Base-by-base conservation (phyloP, 1,140 invertebrate species). In the Megalopta genalis region DNA sequence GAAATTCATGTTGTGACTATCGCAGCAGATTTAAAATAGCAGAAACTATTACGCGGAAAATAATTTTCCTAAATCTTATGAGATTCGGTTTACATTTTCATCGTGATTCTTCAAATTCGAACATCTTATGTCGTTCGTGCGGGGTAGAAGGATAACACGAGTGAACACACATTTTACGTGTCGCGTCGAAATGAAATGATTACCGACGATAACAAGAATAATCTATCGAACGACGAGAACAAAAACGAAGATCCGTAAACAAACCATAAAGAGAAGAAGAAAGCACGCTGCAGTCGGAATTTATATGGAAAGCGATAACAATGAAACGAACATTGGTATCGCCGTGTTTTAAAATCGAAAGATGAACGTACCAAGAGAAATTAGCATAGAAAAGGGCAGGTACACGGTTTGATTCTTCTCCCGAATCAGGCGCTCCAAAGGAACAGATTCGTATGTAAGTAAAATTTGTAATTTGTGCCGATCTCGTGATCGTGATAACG, bases 401-500 rank as follows among this genome's bases (percentile, higher is more conserved):
- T 77, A 60, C 21, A 21, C n/a, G 27, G 37, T 72, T 64, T 46
- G 60, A 72, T 78, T 32, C 54, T 57, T 39, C 21, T 39, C 14
- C 8, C 16, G 6, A 66, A 66, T 79, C 77, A 79, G 63, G 70
- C 74, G 71, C 39, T 67, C 39, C 12, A 6, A 64, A 16, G 18
- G 37, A 27, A 63, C 62, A 25, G 66, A 63, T 64, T 70, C 16
- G 32, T 8, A 27, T 1, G 21, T 6, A 16, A 21, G 23, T 49
- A 3, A 8, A 16, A 42, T 18, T 7, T 10, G 7, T 9, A 16
- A 42, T 14, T 7, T 10, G 7, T 9, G 12, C n/a, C 3, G 7
- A 2, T 42, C 21, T 23, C 23, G 59, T 8, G 14, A 46, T 10
- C 32, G 32, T 23, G 18, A 32, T 6, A 0, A 23, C 37, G 32